Evolutionary conservation across 2,888 invertebrate genomes (phyloP).

Genomic region (Parochlus steinenii): DNA sequence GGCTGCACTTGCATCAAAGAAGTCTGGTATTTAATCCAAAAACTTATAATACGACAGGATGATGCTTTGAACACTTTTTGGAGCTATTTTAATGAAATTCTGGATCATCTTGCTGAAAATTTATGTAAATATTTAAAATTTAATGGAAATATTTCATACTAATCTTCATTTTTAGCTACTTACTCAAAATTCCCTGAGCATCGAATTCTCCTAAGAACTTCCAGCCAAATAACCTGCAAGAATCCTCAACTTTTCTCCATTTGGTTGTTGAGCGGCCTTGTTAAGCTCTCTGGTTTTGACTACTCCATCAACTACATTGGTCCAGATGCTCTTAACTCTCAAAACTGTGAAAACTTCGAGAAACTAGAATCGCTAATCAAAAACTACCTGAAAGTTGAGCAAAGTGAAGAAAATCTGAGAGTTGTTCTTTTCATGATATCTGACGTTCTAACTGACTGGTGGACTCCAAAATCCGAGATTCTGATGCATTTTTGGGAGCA

Average conservation of each 20-base stretch:
- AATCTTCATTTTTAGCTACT: not conserved
- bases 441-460: conserved; percentile 30
- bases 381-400: conserved; percentile 29
- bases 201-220: conserved; percentile 4
- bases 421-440: conserved; percentile 30
- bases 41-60: conserved; percentile 27
- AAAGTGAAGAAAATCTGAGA: conserved; percentile 32
- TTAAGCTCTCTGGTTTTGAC: conserved; percentile 28
- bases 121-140: not conserved
- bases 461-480: conserved; percentile 33
- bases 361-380: conserved; percentile 31
- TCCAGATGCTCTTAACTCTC: conserved; percentile 12
- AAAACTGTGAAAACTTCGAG: conserved; percentile 33
- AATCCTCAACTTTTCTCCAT: conserved; percentile 24
- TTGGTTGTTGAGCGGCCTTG: conserved; percentile 33
- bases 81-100: conserved; percentile 27
- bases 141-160: conserved; percentile 1
- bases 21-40: conserved; percentile 36
- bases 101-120: conserved; percentile 3
- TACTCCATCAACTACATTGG: conserved; percentile 1
- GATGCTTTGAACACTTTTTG: conserved; percentile 28
- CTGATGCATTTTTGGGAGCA: conserved; percentile 39
- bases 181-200: conserved; percentile 1
- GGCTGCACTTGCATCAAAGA: conserved; percentile 40
- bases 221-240: conserved; percentile 16